Evolutionary conservation across 2,888 invertebrate species (phyloP), one percentile per base, ranked within the genome.

Genomic region (Leptogaster cylindrica): DNA sequence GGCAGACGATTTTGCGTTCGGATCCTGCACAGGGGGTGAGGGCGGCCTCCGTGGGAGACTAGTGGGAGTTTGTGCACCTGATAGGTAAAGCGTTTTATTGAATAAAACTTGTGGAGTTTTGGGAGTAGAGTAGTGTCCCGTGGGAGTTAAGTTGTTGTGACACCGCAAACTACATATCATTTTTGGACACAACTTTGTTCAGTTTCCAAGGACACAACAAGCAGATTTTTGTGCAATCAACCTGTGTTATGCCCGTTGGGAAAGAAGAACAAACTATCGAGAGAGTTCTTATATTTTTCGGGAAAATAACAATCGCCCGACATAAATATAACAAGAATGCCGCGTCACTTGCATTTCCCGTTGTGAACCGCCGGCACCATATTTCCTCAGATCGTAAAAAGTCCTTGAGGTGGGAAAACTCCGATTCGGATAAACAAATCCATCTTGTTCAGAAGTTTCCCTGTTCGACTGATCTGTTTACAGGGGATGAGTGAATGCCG

Each of bases 1-100:
- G 10, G n/a, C 36, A 36, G 36, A 36, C 36, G 10, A n/a, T 36
- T 20, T 46, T 46, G n/a, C n/a, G n/a, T n/a, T n/a, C n/a, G n/a
- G n/a, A n/a, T n/a, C n/a, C n/a, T n/a, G n/a, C 20, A 36, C 39
- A n/a, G 20, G 25, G 39, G 39, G 23, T 12, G 23, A 1, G 41
- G 39, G 25, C 7, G 14, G 25, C 12, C 23, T 7, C 14, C 44
- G 2, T 1, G 2, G 7, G 44, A 18, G 1, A 31, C 7, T 28
- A 10, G 23, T 4, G 10, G 46, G 58, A 27, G 66, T 55, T 55
- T 66, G 55, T 66, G 44, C 55, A 66, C 55, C 55, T 66, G 46
- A 66, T 23, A 46, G 25, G 55, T 66, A 58, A 66, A 66, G 58
- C 58, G 55, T 66, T 66, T 66, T 66, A 66, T 66, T 55, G 41